Evolutionary conservation across 2,797 vertebrate species (phyloP), one percentile per base, ranked within the genome.

Genomic region (Sebastes alutus): DNA sequence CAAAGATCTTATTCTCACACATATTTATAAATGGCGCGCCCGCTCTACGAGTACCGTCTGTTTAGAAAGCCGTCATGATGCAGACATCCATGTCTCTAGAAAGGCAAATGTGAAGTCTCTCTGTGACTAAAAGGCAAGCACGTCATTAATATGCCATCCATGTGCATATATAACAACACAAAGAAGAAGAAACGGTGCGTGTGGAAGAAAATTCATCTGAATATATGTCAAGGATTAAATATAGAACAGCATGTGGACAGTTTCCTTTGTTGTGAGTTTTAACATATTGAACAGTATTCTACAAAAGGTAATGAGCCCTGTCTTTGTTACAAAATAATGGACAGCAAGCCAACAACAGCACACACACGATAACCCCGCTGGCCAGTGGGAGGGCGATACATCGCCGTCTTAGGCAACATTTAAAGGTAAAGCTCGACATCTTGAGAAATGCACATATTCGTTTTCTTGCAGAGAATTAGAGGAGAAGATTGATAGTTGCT

Each of bases 111-210:
- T 94, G 93, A 93, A 88, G 88, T 92, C 67, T 80, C 69, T 84
- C 87, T 78, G 89, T 81, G 88, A 93, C 85, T 83, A 81, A 94
- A 94, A 94, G 93, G 94, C 93, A 94, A 94, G 89, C 88, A 75
- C 56, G 80, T 86, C 83, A 69, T 87, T 75, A 84, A 80, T 67
- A 89, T 77, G 74, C 80, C 80, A 63, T 83, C 74, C 46, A 33
- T 81, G 85, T 87, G 88, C 89, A 81, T 72, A 72, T 70, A 70
- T 38, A 38, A 87, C 61, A 80, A 81, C 18, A 78, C 29, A 60
- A 77, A 75, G n/a, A 77, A 75, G n/a, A 77, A 76, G 52, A 52
- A 78, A 77, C 66, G 20, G 58, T 30, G 75, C 52, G 10, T 6
- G 86, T 75, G 78, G 83, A 82, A 81, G 74, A 80, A 87, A 81